Evolutionary conservation across 2,797 vertebrate genomes (phyloP).

Genomic region (Paguma larvata): DNA sequence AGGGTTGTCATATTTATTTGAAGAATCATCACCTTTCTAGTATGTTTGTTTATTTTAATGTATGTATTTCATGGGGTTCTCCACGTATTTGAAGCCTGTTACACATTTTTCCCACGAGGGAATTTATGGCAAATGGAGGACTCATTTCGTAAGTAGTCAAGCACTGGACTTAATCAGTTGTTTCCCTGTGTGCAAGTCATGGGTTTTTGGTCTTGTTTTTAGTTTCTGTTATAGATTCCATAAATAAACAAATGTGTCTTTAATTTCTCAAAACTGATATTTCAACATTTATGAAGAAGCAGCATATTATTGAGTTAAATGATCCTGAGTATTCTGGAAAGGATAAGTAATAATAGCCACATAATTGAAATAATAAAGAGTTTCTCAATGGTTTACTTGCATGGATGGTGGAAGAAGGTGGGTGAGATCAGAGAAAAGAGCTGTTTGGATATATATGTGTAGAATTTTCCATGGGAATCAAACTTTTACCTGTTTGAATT

Average conservation of each 20-base stretch:
- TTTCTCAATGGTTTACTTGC: constrained; percentile 1
- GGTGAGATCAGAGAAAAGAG: background rate
- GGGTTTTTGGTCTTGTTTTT: background rate
- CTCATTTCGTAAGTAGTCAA: constrained; percentile 56
- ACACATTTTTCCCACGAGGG: constrained; percentile 43
- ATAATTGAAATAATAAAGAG: background rate
- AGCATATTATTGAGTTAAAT: background rate
- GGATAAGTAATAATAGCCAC: constrained; percentile 6
- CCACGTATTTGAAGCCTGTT: constrained; percentile 53
- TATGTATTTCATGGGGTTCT: constrained; percentile 57
- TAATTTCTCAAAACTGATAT: constrained; percentile 65
- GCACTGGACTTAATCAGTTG: background rate
- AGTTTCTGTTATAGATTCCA: background rate
- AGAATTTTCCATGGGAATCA: constrained; percentile 31
- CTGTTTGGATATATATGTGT: background rate
- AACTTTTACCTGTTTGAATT: constrained; percentile 3
- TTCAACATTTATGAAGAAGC: constrained; percentile 46
- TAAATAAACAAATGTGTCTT: constrained; percentile 1
- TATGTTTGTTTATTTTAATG: constrained; percentile 70
- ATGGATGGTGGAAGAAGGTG: background rate
- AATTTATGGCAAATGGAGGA: constrained; percentile 18
- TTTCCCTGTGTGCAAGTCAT: constrained; percentile 16
- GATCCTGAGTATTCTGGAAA: constrained; percentile 46
- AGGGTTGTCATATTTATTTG: constrained; percentile 79
- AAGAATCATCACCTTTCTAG: constrained; percentile 72